phyloP scores from a whole-genome alignment of 2,797 vertebrate species.

The Anguilla megastoma region DNA sequence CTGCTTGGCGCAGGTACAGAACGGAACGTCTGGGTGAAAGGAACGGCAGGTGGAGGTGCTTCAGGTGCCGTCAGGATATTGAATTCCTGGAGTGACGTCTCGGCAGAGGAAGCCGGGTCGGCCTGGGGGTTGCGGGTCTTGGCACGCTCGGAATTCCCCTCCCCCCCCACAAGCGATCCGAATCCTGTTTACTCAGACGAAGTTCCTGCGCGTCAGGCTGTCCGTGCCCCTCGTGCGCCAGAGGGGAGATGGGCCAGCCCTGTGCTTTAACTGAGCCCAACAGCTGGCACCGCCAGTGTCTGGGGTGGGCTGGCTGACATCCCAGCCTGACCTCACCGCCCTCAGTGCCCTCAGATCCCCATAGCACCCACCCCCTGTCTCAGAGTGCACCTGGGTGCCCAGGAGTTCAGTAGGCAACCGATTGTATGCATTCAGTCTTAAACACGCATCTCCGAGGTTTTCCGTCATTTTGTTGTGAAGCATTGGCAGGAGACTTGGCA shows the following conservation, averaged over 20 bases:
- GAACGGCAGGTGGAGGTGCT: background rate
- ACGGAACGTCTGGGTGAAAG: background rate
- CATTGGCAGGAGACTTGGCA: background rate
- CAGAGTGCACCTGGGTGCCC: background rate
- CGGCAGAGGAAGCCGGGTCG: background rate
- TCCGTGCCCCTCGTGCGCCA: background rate
- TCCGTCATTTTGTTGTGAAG: background rate
- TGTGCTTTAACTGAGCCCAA: background rate
- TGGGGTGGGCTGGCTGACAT: background rate
- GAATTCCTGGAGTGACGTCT: background rate
- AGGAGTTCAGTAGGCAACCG: background rate
- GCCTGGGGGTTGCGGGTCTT: background rate
- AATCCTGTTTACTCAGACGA: background rate
- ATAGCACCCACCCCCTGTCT: background rate
- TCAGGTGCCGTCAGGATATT: slow-evolving; percentile 7
- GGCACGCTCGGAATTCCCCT: slow-evolving; percentile 1
- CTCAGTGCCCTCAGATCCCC: background rate
- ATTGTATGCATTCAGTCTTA: background rate
- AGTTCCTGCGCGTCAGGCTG: background rate
- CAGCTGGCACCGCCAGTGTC: background rate
- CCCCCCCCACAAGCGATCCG: background rate
- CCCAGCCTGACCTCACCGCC: background rate
- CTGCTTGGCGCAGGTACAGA: background rate
- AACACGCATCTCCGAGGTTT: background rate
- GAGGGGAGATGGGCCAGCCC: background rate